A percentile compares a stretch with the other conserved stretches of the same genome.
Evolutionary conservation across 2,113 vertebrate genomes (phyloP).

Genomic region (Corythaixoides concolor): DNA sequence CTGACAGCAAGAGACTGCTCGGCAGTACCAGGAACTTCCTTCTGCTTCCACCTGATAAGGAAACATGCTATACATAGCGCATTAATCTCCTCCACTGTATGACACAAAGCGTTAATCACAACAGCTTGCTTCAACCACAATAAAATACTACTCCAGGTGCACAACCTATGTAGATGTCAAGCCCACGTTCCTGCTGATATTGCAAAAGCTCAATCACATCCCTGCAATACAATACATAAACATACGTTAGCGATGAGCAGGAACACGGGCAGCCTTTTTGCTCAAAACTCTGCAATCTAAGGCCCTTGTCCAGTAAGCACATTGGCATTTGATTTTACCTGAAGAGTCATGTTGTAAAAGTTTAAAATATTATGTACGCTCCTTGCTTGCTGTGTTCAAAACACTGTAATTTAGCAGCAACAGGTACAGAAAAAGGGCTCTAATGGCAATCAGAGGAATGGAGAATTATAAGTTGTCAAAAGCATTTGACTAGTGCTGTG

Average conservation of each 20-base stretch:
- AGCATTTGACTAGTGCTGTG: neutral
- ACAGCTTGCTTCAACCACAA: neutral
- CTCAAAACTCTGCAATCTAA: neutral
- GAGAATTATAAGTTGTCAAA: neutral
- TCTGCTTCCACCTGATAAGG: slow-evolving; percentile 32
- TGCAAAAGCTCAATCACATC: neutral
- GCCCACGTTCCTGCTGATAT: neutral
- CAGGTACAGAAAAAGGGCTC: neutral
- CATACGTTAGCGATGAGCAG: neutral
- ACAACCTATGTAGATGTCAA: neutral
- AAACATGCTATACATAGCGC: neutral
- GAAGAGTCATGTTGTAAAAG: neutral
- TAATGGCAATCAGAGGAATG: neutral
- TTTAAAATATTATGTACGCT: neutral
- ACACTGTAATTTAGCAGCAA: neutral
- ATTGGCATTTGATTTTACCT: neutral
- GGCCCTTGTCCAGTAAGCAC: neutral
- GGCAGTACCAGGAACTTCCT: neutral
- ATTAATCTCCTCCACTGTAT: neutral
- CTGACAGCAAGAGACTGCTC: neutral
- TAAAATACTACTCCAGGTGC: neutral
- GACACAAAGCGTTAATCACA: slow-evolving; percentile 3
- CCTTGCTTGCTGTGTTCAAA: neutral
- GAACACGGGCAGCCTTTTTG: neutral
- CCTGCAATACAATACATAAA: neutral